Conservation (phyloP, 92 coral and sea anemone genomes). For the Epizoanthus illoricatus region DNA sequence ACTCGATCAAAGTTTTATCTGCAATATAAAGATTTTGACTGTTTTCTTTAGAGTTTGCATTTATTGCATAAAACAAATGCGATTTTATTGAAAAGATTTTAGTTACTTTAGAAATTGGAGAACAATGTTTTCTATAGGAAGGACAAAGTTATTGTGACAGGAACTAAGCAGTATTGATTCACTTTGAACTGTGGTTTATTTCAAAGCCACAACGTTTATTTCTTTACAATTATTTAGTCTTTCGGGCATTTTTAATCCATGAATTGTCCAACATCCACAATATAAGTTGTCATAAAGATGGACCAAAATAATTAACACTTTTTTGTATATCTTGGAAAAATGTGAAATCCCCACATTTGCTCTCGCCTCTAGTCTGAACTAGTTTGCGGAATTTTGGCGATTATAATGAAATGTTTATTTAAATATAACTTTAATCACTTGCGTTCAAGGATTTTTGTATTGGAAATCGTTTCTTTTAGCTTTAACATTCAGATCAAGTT, state of each 20-base stretch:
- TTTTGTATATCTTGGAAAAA: background rate
- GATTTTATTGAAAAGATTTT: background rate
- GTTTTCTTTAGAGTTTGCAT: background rate
- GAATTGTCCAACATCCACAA: background rate
- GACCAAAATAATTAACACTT: background rate
- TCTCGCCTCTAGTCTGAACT: no score
- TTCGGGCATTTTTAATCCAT: slow-evolving; percentile 11
- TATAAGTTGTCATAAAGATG: background rate
- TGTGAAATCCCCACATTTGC: background rate
- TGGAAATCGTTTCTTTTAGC: no score
- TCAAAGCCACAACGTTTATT: slow-evolving; percentile 27
- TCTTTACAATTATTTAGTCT: slow-evolving; percentile 14
- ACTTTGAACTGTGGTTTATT: slow-evolving; percentile 10
- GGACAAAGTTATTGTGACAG: background rate
- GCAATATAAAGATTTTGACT: background rate
- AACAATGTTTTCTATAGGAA: background rate
- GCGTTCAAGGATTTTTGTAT: no score
- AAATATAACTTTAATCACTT: no score
- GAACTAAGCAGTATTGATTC: background rate
- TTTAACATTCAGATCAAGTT: no score
- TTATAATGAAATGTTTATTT: no score
- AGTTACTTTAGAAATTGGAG: background rate
- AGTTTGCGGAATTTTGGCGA: no score
- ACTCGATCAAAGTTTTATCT: slow-evolving; percentile 5
- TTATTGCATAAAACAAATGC: background rate